A percentile compares a stretch with the other conserved stretches of the same genome.
Conservation (phyloP, 2,888 invertebrate genomes). For the Amitus sp. region DNA sequence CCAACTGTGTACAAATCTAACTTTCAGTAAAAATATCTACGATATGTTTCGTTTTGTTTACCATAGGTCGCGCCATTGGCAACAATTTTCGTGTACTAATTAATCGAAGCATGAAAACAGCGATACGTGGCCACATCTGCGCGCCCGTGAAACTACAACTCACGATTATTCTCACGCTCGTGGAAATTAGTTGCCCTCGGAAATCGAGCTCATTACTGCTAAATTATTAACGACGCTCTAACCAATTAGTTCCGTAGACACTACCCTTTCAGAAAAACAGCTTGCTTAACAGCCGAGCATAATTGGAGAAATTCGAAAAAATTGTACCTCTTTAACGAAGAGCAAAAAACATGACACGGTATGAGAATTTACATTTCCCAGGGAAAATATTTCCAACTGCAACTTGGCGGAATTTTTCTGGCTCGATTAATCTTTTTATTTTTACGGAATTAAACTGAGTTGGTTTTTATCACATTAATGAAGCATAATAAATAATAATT, state of each 20-base stretch:
- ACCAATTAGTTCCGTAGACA: conserved; percentile 5
- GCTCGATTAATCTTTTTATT: too few species aligned
- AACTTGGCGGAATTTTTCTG: too few species aligned
- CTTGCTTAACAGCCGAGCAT: background rate
- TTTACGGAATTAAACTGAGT: too few species aligned
- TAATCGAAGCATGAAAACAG: background rate
- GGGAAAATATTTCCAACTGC: too few species aligned
- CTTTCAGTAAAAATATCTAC: too few species aligned
- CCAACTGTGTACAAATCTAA: too few species aligned
- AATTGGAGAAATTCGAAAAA: background rate
- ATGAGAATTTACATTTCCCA: conserved; percentile 10
- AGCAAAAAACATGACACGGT: too few species aligned
- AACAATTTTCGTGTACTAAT: conserved; percentile 1
- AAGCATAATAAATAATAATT: too few species aligned
- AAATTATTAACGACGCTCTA: conserved; percentile 8
- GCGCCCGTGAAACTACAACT: background rate
- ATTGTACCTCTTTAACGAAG: background rate
- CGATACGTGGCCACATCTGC: conserved; percentile 7
- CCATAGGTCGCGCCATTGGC: too few species aligned
- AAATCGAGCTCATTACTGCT: conserved; percentile 11
- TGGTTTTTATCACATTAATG: too few species aligned
- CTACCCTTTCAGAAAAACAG: background rate
- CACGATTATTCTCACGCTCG: conserved; percentile 8
- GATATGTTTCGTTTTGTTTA: too few species aligned
- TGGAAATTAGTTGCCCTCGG: conserved; percentile 5